Conservation (phyloP, 92 coral and sea anemone genomes). For the Epizoanthus rinbou region DNA sequence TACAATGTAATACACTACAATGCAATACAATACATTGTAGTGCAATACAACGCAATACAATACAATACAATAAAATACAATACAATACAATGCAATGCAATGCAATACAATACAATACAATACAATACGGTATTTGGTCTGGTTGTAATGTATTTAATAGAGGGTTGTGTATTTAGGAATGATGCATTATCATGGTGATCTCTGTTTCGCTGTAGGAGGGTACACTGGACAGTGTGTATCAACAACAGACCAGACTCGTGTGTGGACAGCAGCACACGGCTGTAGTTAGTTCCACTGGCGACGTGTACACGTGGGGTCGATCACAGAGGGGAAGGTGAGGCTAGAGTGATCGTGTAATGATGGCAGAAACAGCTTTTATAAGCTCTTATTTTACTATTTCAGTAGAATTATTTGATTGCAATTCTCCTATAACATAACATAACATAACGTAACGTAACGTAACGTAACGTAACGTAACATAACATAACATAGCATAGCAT, state of each 20-base stretch:
- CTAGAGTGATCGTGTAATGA: neutral
- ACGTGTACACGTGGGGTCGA: slow-evolving; percentile 96
- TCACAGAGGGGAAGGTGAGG: slow-evolving; percentile 94
- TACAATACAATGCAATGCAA: too few relatives aligned
- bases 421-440: too few relatives aligned
- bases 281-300: slow-evolving; percentile 86
- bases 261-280: slow-evolving; percentile 99
- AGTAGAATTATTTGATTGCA: too few relatives aligned
- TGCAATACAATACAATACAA: too few relatives aligned
- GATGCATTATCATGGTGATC: neutral
- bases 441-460: too few relatives aligned
- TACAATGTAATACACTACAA: too few relatives aligned
- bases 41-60: too few relatives aligned
- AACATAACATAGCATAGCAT: too few relatives aligned
- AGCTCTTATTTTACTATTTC: too few relatives aligned
- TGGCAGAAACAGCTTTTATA: neutral
- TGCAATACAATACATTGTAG: too few relatives aligned
- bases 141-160: neutral
- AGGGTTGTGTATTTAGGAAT: slow-evolving; percentile 8
- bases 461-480: too few relatives aligned
- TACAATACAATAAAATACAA: too few relatives aligned
- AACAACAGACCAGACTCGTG: slow-evolving; percentile 71
- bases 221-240: slow-evolving; percentile 66
- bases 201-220: slow-evolving; percentile 62
- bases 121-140: neutral